Evolutionary conservation across 2,888 invertebrate genomes (phyloP).

Genomic region (Gisinianus flammeolus): DNA sequence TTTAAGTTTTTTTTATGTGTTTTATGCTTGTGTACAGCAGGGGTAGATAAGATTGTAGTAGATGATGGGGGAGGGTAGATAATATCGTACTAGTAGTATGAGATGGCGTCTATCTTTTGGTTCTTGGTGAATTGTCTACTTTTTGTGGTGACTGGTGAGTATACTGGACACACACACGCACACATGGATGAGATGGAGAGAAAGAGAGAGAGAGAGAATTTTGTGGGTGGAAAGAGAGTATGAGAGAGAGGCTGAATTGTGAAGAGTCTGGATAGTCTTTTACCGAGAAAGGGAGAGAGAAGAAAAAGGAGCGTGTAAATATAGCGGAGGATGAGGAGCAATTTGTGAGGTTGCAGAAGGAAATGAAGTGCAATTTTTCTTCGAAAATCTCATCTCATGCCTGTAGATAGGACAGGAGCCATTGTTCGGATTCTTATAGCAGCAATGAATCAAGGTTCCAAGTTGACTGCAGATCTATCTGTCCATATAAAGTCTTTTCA

Average conservation of each 20-base stretch:
- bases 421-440: slow-evolving; percentile 46
- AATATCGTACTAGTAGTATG: background rate
- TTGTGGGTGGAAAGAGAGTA: background rate
- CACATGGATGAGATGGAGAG: background rate
- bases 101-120: background rate
- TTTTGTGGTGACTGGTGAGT: background rate
- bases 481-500: slow-evolving; percentile 30
- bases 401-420: slow-evolving; percentile 36
- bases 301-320: slow-evolving; percentile 2
- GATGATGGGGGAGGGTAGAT: background rate
- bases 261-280: slow-evolving; percentile 36
- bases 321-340: slow-evolving; percentile 35
- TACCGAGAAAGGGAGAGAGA: slow-evolving; percentile 19
- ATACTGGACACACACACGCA: background rate
- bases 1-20: background rate
- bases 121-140: background rate
- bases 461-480: slow-evolving; percentile 33
- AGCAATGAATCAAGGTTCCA: slow-evolving; percentile 43
- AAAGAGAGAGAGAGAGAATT: background rate
- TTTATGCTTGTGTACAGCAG: background rate
- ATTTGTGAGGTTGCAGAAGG: slow-evolving; percentile 37
- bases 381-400: slow-evolving; percentile 44
- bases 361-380: slow-evolving; percentile 53
- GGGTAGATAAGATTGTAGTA: background rate
- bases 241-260: slow-evolving; percentile 21